Conservation (phyloP, 2,113 vertebrate genomes). For the Tupaia tana region DNA sequence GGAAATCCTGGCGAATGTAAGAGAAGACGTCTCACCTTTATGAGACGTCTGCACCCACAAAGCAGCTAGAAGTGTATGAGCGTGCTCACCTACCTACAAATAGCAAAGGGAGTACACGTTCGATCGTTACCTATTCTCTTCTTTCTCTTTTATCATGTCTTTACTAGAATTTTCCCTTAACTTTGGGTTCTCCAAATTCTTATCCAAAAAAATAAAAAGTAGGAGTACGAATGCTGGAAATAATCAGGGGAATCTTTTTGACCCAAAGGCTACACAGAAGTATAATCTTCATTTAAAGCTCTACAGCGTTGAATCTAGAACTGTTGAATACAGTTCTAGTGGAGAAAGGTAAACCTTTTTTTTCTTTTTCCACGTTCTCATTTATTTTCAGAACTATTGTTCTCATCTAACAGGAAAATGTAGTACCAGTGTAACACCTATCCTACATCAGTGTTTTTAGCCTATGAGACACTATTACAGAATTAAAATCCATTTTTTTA, state of each 20-base stretch:
- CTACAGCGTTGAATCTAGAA: neutral
- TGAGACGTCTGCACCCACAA: neutral
- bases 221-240: neutral
- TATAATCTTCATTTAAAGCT: neutral
- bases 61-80: neutral
- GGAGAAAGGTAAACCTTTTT: neutral
- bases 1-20: neutral
- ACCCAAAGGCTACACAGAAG: neutral
- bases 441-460: neutral
- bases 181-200: neutral
- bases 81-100: neutral
- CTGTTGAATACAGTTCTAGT: neutral
- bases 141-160: neutral
- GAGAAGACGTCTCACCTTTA: neutral
- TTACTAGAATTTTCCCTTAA: neutral
- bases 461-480: neutral
- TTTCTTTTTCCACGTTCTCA: neutral
- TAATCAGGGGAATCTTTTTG: neutral
- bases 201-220: neutral
- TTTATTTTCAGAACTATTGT: constrained; percentile 14
- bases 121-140: too few relatives aligned
- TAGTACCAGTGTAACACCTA: neutral
- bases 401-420: neutral
- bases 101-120: neutral
- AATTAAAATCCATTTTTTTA: neutral